A percentile compares a stretch with the other conserved stretches of the same genome.
Conservation (phyloP, 2,888 invertebrate genomes). For the Philaethria dido region DNA sequence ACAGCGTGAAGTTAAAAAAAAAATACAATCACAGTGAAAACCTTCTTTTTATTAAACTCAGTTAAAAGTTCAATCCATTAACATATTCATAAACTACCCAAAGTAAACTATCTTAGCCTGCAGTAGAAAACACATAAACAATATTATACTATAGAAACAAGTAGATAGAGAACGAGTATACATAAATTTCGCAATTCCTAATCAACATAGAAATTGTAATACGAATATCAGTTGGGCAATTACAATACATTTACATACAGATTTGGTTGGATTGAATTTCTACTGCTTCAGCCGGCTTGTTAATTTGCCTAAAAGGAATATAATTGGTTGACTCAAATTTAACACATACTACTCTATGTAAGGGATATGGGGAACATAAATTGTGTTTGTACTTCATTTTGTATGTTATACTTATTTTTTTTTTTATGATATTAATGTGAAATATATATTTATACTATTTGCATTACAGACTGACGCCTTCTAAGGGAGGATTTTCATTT, state of each 20-base stretch:
- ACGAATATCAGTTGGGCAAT: conserved; percentile 74
- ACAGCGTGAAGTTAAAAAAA: no score
- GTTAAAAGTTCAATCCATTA: neutral
- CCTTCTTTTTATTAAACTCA: no score
- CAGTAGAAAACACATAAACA: conserved; percentile 56
- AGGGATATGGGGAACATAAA: conserved; percentile 18
- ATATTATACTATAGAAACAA: conserved; percentile 72
- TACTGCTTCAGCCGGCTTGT: conserved; percentile 69
- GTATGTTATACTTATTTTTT: conserved; percentile 53
- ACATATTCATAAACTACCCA: neutral
- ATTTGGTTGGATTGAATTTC: conserved; percentile 78
- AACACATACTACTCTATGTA: conserved; percentile 50
- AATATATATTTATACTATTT: no score
- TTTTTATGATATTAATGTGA: no score
- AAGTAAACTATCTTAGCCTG: conserved; percentile 41
- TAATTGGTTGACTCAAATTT: conserved; percentile 71
- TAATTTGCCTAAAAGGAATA: conserved; percentile 80
- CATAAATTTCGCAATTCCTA: conserved; percentile 68
- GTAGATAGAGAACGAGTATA: conserved; percentile 46
- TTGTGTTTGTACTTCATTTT: neutral
- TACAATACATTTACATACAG: conserved; percentile 80
- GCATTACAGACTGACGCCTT: no score
- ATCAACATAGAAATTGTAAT: conserved; percentile 75
- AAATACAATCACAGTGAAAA: no score
- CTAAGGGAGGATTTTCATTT: no score